Percentiles rank a stretch among this genome's conserved stretches.
phyloP scores from a whole-genome alignment of 2,888 invertebrate genomes.

The Tenthredo amoena region DNA sequence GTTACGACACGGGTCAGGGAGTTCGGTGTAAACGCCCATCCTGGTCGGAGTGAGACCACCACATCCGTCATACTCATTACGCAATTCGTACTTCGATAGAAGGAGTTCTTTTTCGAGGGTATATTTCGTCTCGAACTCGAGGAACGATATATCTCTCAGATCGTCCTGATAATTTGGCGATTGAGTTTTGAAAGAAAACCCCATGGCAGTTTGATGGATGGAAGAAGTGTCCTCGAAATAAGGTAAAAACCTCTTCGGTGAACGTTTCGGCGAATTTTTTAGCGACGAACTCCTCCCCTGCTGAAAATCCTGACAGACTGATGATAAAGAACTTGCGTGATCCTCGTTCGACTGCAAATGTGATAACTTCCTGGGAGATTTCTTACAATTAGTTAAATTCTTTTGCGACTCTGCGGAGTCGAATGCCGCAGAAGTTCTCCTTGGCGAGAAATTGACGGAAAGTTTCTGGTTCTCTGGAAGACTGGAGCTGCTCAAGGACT shows the following conservation, averaged over 20 bases:
- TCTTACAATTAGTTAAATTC: constrained; percentile 54
- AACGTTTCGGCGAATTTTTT: constrained; percentile 53
- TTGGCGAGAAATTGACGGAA: constrained; percentile 34
- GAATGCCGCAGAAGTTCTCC: constrained; percentile 46
- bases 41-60: constrained; percentile 67
- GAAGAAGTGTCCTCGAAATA: constrained; percentile 62
- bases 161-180: constrained; percentile 56
- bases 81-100: constrained; percentile 63
- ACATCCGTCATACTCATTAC: constrained; percentile 65
- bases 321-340: constrained; percentile 20
- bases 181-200: constrained; percentile 60
- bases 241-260: constrained; percentile 61
- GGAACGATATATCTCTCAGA: constrained; percentile 66
- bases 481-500: constrained; percentile 17
- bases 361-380: constrained; percentile 56
- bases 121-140: constrained; percentile 71
- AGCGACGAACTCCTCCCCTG: constrained; percentile 16
- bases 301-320: not conserved
- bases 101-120: constrained; percentile 70
- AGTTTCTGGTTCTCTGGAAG: constrained; percentile 53
- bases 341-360: constrained; percentile 55
- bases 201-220: constrained; percentile 64
- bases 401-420: constrained; percentile 52
- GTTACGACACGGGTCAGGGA: constrained; percentile 68
- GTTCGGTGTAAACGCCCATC: constrained; percentile 69